Conservation (phyloP, 2,888 invertebrate genomes). For the Nematopogon swammerdamellus region DNA sequence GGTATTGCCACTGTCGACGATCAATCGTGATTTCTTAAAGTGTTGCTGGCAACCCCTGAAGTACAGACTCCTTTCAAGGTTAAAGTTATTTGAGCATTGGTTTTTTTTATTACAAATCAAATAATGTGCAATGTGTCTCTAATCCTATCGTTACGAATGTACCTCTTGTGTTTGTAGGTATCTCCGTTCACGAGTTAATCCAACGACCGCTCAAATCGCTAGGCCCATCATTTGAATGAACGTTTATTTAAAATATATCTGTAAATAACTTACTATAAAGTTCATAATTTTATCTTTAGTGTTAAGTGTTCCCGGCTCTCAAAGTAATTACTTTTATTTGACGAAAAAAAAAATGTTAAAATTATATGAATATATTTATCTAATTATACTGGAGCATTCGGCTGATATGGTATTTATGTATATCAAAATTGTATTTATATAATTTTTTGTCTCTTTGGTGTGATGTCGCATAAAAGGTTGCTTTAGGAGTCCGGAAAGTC, state of each 20-base stretch:
- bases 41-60: too few relatives aligned
- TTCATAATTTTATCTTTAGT: conserved; percentile 16
- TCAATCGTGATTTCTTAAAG: too few relatives aligned
- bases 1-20: too few relatives aligned
- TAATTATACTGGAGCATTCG: neutral
- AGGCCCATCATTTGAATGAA: conserved; percentile 51
- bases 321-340: conserved; percentile 50
- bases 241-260: conserved; percentile 48
- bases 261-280: conserved; percentile 42
- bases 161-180: too few relatives aligned
- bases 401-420: conserved; percentile 19
- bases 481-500: conserved; percentile 55
- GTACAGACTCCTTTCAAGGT: too few relatives aligned
- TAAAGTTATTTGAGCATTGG: too few relatives aligned
- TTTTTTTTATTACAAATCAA: too few relatives aligned
- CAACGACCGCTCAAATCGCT: conserved; percentile 45
- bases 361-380: conserved; percentile 3
- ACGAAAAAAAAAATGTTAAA: conserved; percentile 42
- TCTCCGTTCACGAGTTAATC: too few relatives aligned
- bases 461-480: conserved; percentile 36
- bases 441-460: conserved; percentile 46
- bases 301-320: conserved; percentile 53
- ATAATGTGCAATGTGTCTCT: too few relatives aligned
- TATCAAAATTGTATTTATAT: conserved; percentile 54
- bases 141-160: too few relatives aligned